Conservation (phyloP, 2,797 vertebrate species). For the Sebastes hopkinsi region DNA sequence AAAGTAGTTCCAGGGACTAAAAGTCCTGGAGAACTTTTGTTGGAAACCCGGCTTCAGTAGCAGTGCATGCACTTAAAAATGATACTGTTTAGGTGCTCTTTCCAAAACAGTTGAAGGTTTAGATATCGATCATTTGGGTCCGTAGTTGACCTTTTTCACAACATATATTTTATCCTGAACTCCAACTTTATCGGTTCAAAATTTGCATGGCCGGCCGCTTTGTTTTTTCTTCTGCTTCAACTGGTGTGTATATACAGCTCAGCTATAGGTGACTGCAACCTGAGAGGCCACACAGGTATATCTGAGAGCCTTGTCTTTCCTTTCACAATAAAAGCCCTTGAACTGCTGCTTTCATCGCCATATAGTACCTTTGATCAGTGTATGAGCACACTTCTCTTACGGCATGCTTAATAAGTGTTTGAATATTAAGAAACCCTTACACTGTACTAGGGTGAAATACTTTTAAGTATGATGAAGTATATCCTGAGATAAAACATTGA, state of each 20-base stretch:
- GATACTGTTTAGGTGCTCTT: neutral
- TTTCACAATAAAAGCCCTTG: conserved; percentile 35
- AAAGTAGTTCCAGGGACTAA: no score
- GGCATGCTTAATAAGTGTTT: neutral
- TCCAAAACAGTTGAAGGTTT: neutral
- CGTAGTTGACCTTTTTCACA: neutral
- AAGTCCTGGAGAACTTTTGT: no score
- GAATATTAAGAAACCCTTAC: neutral
- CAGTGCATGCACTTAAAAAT: neutral
- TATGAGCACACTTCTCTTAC: neutral
- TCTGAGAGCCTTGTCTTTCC: conserved; percentile 15
- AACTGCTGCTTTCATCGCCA: neutral
- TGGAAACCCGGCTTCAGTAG: neutral
- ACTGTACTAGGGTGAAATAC: neutral
- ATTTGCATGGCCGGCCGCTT: neutral
- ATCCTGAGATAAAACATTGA: neutral
- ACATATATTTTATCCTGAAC: neutral
- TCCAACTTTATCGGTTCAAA: conserved; percentile 12
- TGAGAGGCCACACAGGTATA: conserved; percentile 33
- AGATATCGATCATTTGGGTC: neutral
- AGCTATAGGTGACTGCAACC: conserved; percentile 38
- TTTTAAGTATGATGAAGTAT: neutral
- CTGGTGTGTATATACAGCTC: conserved; percentile 6
- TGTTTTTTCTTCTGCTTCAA: conserved; percentile 26
- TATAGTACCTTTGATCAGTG: neutral